Conservation (phyloP, 2,113 vertebrate genomes). For the Oryctolagus cuniculus region mOryCun1.1 NC_091432.1:46644501-46645000, state of each 20-base stretch:
- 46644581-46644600: slow-evolving; percentile 4
- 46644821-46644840: background rate
- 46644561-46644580: background rate
- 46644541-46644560: background rate
- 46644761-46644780: background rate
- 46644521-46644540: background rate
- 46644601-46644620: background rate
- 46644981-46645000: background rate
- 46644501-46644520: background rate
- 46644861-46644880: background rate
- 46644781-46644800: background rate
- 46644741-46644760: background rate
- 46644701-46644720: slow-evolving; percentile 9
- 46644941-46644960: background rate
- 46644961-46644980: background rate
- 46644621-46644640: slow-evolving; percentile 37
- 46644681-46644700: background rate
- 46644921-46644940: background rate
- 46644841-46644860: background rate
- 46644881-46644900: background rate
- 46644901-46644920: background rate
- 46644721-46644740: background rate
- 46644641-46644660: slow-evolving; percentile 40
- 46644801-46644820: background rate
- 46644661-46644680: background rate